These are phyloP conservation scores for Lomographa bimaculata DNA, from an alignment of 2,888 invertebrate genomes.

Conservation along the genomic window DNA sequence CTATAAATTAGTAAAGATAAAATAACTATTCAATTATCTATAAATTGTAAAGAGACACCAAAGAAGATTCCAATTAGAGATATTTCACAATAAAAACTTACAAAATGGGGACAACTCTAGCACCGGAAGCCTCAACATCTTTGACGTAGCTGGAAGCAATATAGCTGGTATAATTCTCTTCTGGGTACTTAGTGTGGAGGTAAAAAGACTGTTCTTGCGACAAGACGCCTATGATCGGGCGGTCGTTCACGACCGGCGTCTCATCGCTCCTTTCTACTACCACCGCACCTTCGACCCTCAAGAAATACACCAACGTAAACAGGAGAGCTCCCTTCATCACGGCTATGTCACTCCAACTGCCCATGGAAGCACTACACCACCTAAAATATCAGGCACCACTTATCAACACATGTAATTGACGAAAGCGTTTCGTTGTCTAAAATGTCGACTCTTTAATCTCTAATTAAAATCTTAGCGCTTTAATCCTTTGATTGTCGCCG, in stretches of 20 bases:
- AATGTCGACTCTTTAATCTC: conserved; percentile 12
- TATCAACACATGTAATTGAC: conserved; percentile 23
- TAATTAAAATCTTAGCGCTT: too few species aligned
- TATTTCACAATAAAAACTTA: too few species aligned
- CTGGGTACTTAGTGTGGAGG: conserved; percentile 76
- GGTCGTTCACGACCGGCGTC: conserved; percentile 55
- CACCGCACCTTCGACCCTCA: conserved; percentile 58
- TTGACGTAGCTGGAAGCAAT: conserved; percentile 95
- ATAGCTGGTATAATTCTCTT: conserved; percentile 85
- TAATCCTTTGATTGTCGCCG: conserved; percentile 20
- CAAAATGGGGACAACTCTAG: conserved; percentile 93
- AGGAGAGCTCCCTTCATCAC: conserved; percentile 57
- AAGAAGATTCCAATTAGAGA: too few species aligned
- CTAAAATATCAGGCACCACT: conserved; percentile 48
- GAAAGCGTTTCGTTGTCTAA: conserved; percentile 3
- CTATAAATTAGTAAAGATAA: too few species aligned
- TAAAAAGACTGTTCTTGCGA: conserved; percentile 85
- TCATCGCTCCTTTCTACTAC: conserved; percentile 38
- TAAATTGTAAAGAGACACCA: conserved; percentile 3
- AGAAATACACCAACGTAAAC: conserved; percentile 51
- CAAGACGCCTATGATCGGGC: conserved; percentile 88
- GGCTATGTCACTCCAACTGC: conserved; percentile 45
- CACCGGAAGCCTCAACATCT: conserved; percentile 94
- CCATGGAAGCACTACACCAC: conserved; percentile 40
- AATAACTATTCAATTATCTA: too few species aligned